Percentiles rank a stretch among this genome's conserved stretches.
phyloP scores from a whole-genome alignment of 2,797 vertebrate genomes.

The Spinus pinus region DNA sequence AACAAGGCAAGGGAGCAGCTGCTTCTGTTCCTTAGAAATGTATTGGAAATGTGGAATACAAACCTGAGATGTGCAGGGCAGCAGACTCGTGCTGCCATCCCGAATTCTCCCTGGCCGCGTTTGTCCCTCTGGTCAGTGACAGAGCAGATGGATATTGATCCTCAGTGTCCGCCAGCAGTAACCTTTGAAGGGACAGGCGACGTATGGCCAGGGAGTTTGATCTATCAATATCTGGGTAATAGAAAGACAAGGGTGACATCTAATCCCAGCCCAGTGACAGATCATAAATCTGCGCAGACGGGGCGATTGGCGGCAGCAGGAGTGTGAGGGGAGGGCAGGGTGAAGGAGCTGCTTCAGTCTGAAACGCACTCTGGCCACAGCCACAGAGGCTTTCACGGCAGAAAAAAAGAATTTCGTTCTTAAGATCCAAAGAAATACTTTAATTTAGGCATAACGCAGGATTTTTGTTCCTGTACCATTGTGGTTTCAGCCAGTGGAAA shows the following conservation, averaged over 20 bases:
- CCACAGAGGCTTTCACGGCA: fast-evolving
- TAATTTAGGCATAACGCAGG: fast-evolving
- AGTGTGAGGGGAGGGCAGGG: neutral
- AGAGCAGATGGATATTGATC: constrained; percentile 79
- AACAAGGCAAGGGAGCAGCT: neutral
- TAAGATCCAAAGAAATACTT: neutral
- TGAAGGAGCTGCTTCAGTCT: neutral
- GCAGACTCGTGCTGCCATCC: fast-evolving
- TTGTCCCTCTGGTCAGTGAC: constrained; percentile 70
- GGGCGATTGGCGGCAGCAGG: constrained; percentile 43
- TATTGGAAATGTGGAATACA: neutral
- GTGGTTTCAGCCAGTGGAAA: constrained; percentile 13
- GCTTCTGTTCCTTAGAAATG: neutral
- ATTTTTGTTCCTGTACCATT: neutral
- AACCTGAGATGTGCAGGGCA: neutral
- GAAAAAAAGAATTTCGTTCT: neutral
- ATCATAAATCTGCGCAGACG: constrained; percentile 80
- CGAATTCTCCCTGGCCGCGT: neutral
- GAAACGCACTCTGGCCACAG: neutral
- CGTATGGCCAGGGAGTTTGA: constrained; percentile 81
- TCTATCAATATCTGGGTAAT: constrained; percentile 84
- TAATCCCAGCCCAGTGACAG: constrained; percentile 83
- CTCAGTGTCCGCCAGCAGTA: constrained; percentile 61
- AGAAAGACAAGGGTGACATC: constrained; percentile 88
- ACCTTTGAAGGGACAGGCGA: constrained; percentile 80